These are phyloP conservation scores for Notospermus geniculatus DNA, from an alignment of 1,140 invertebrate species.

Conservation along the genomic window DNA sequence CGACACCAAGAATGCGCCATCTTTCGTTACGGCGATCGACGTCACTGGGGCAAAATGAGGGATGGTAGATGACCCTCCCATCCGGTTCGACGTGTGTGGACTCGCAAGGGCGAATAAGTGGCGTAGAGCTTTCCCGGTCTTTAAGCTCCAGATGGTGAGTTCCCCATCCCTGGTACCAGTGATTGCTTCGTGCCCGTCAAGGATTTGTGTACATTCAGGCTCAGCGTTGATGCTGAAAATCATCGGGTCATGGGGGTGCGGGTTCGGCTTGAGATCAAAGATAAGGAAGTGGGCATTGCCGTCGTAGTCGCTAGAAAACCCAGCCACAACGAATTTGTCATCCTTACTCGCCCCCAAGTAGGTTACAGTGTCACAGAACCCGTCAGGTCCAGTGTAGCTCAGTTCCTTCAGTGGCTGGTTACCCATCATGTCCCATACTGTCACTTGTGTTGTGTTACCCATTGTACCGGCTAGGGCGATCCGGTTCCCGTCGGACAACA, in stretches of 20 bases:
- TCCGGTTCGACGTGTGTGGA: not conserved
- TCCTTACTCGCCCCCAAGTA: constrained; percentile 48
- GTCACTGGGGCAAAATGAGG: constrained; percentile 50
- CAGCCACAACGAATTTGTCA: constrained; percentile 48
- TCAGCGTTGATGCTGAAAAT: constrained; percentile 49
- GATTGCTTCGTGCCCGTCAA: constrained; percentile 53
- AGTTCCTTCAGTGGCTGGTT: constrained; percentile 51
- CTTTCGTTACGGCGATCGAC: constrained; percentile 44
- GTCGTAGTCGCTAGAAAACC: constrained; percentile 52
- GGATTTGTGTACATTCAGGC: constrained; percentile 47
- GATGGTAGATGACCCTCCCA: constrained; percentile 5
- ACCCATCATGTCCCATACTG: constrained; percentile 52
- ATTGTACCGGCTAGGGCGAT: constrained; percentile 51
- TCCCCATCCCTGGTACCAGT: constrained; percentile 53
- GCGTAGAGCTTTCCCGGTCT: constrained; percentile 45
- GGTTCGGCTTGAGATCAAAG: constrained; percentile 50
- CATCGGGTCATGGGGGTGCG: constrained; percentile 41
- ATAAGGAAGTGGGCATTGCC: constrained; percentile 51
- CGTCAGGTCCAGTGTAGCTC: constrained; percentile 46
- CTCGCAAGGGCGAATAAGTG: constrained; percentile 29
- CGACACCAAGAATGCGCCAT: constrained; percentile 49
- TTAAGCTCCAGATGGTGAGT: constrained; percentile 51
- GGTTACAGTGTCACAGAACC: constrained; percentile 50
- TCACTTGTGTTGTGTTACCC: constrained; percentile 47
- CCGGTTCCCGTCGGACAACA: constrained; percentile 48